These are phyloP conservation scores for Silurus asotus DNA, from an alignment of 2,113 vertebrate species.

Conservation along the genomic window DNA sequence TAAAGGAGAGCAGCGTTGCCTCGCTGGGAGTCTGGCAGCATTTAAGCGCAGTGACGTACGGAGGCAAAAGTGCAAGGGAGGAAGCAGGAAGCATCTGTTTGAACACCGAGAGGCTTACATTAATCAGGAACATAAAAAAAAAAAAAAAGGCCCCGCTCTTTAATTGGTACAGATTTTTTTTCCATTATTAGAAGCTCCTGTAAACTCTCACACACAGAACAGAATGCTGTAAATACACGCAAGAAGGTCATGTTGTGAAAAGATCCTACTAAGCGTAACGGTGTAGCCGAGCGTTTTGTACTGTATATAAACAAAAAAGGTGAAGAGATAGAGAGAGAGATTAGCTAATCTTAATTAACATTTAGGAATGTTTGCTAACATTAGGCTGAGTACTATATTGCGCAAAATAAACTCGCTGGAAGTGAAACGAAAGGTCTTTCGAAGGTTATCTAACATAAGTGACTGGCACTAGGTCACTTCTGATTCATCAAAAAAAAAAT, in stretches of 20 bases:
- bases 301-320: neutral
- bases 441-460: neutral
- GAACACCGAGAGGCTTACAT: neutral
- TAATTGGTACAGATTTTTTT: too few species aligned
- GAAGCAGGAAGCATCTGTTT: slow-evolving; percentile 38
- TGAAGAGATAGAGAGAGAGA: neutral
- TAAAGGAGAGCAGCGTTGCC: neutral
- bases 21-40: slow-evolving; percentile 34
- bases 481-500: neutral
- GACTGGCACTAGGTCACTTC: neutral
- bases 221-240: neutral
- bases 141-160: neutral
- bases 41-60: slow-evolving; percentile 5
- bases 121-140: slow-evolving; percentile 17
- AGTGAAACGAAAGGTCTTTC: neutral
- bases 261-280: neutral
- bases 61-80: neutral
- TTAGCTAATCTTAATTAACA: neutral
- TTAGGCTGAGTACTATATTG: neutral
- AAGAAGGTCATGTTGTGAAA: neutral
- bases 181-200: too few species aligned
- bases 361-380: neutral
- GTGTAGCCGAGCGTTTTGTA: neutral
- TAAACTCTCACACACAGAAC: neutral
- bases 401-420: neutral